Percentiles rank a stretch among this genome's conserved stretches.
Conservation (phyloP, 2,888 invertebrate species). For the Chouioia cunea region DNA sequence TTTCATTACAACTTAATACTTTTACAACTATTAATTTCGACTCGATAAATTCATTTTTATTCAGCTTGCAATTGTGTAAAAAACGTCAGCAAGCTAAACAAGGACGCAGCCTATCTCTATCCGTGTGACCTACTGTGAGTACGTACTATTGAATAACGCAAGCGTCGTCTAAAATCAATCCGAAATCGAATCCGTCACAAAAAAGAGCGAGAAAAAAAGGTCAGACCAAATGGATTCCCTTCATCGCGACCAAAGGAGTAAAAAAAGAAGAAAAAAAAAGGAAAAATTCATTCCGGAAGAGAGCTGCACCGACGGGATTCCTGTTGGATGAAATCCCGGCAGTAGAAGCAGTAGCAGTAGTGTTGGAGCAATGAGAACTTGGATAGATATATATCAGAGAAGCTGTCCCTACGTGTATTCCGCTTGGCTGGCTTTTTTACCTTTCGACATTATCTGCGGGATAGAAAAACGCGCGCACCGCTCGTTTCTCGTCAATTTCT, state of each 20-base stretch:
- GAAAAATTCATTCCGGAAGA: conserved; percentile 25
- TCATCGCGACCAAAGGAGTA: not conserved
- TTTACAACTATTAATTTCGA: too few relatives aligned
- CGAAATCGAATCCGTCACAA: conserved; percentile 1
- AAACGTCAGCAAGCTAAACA: too few relatives aligned
- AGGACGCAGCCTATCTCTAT: too few relatives aligned
- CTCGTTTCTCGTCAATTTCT: conserved; percentile 15
- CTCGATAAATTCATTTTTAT: too few relatives aligned
- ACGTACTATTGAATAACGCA: too few relatives aligned
- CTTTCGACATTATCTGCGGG: conserved; percentile 10
- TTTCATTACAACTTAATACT: too few relatives aligned
- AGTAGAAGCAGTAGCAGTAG: too few relatives aligned
- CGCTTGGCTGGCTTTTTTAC: conserved; percentile 20
- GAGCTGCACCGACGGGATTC: conserved; percentile 10
- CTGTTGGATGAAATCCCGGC: conserved; percentile 12
- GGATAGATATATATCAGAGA: not conserved
- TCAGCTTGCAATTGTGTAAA: too few relatives aligned
- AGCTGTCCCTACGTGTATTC: conserved; percentile 9
- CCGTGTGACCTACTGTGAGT: too few relatives aligned
- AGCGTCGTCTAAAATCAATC: conserved; percentile 5
- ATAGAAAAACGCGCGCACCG: not conserved
- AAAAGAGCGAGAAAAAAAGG: too few relatives aligned
- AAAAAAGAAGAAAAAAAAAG: not conserved
- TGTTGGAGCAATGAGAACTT: not conserved
- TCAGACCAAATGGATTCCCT: not conserved